These are phyloP conservation scores for Rhinoraja longicauda DNA, from an alignment of 2,797 vertebrate species.

Conservation along the genomic window DNA sequence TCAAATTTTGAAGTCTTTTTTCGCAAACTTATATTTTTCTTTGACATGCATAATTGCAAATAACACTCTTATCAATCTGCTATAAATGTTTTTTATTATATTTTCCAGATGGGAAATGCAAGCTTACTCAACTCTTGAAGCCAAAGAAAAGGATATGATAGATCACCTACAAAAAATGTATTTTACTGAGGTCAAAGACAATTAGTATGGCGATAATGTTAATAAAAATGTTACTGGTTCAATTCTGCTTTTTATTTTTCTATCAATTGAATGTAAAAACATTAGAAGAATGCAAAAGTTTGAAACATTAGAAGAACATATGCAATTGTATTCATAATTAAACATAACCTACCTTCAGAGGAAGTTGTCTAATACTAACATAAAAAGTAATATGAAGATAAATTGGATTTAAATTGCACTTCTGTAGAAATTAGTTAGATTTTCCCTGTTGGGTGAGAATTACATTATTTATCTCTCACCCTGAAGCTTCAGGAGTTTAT, in stretches of 20 bases:
- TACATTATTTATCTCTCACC: background rate
- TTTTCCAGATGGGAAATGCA: slow-evolving; percentile 90
- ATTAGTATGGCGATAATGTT: background rate
- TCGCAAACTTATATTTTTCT: background rate
- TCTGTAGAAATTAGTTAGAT: slow-evolving; percentile 2
- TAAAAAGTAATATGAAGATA: background rate
- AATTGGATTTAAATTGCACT: background rate
- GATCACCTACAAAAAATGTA: slow-evolving; percentile 69
- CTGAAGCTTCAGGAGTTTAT: background rate
- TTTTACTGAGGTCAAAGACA: slow-evolving; percentile 49
- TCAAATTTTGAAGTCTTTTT: background rate
- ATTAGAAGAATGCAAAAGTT: background rate
- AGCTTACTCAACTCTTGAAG: slow-evolving; percentile 70
- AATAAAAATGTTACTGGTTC: background rate
- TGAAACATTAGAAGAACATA: slow-evolving; percentile 6
- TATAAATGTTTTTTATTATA: slow-evolving; percentile 45
- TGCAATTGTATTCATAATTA: background rate
- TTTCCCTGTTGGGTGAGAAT: background rate
- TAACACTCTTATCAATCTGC: background rate
- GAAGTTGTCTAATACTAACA: background rate
- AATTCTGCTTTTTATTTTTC: background rate
- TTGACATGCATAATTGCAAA: too few relatives aligned
- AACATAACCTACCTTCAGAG: too few relatives aligned
- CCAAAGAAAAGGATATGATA: slow-evolving; percentile 72
- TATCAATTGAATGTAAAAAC: background rate